Percentiles rank a stretch among this genome's conserved stretches.
Conservation (phyloP, 2,113 vertebrate genomes). For the Oplegnathus fasciatus region DNA sequence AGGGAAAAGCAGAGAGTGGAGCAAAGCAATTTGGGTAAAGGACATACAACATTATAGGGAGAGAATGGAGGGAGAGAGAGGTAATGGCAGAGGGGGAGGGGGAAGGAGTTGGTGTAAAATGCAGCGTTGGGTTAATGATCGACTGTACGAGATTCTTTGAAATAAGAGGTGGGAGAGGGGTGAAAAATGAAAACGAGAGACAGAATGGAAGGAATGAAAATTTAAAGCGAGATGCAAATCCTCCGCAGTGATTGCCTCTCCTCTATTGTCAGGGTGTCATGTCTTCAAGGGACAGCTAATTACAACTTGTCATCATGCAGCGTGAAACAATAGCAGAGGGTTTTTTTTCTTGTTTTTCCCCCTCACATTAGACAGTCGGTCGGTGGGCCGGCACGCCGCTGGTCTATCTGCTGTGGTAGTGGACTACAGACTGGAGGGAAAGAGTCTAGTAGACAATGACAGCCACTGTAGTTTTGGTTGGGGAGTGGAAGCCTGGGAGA, state of each 20-base stretch:
- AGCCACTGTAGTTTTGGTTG: conserved; percentile 78
- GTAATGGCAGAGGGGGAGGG: conserved; percentile 29
- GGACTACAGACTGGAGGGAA: conserved; percentile 48
- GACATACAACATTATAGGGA: conserved; percentile 56
- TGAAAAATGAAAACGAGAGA: conserved; percentile 31
- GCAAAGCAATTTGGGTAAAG: conserved; percentile 72
- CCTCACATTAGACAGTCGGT: conserved; percentile 18
- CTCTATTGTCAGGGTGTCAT: conserved; percentile 50
- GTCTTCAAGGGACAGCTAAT: conserved; percentile 71
- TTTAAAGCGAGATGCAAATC: conserved; percentile 42
- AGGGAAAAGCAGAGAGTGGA: conserved; percentile 40
- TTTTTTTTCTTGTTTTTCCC: conserved; percentile 5
- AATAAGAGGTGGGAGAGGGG: conserved; percentile 50
- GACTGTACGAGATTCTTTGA: conserved; percentile 60
- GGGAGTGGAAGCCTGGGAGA: conserved; percentile 77
- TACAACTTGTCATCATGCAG: conserved; percentile 64
- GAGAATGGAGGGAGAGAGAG: conserved; percentile 51
- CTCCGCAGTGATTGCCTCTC: conserved; percentile 37
- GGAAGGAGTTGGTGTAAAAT: neutral
- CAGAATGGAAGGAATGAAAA: conserved; percentile 40
- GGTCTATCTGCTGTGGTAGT: conserved; percentile 36
- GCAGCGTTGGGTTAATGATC: conserved; percentile 71
- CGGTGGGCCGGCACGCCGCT: conserved; percentile 17
- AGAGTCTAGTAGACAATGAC: conserved; percentile 77
- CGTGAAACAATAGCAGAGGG: conserved; percentile 34